These are phyloP conservation scores for Eira barbara DNA, from an alignment of 2,113 vertebrate species.

Conservation along the genomic window DNA sequence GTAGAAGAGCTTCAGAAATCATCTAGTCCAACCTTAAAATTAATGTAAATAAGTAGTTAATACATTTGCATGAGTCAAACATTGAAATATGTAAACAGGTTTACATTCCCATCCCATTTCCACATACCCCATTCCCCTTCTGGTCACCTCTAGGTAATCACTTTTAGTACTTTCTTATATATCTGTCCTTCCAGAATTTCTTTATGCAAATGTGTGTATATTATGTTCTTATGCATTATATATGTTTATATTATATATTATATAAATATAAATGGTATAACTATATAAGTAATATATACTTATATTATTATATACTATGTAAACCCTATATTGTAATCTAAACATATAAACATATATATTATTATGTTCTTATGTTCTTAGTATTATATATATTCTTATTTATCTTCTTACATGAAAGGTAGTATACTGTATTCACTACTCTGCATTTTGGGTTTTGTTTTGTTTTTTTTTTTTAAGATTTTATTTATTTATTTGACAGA, in stretches of 20 bases:
- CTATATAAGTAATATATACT: background rate
- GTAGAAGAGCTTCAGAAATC: constrained; percentile 7
- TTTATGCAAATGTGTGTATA: background rate
- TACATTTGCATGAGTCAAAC: background rate
- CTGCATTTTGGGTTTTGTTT: background rate
- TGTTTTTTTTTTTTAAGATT: too few relatives aligned
- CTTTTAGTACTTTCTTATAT: background rate
- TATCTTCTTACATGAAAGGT: background rate
- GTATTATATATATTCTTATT: background rate
- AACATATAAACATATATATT: background rate
- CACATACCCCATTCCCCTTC: background rate
- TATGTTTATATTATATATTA: background rate
- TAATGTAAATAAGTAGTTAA: background rate
- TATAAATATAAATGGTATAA: background rate
- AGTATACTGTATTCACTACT: background rate
- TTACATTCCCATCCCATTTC: background rate
- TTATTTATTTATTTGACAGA: too few relatives aligned
- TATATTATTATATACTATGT: background rate
- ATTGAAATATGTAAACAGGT: background rate
- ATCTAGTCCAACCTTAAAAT: background rate
- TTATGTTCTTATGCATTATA: background rate
- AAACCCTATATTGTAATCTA: background rate
- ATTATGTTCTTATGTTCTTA: background rate
- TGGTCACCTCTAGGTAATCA: background rate
- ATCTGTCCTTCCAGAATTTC: background rate